A percentile compares a stretch with the other conserved stretches of the same genome.
phyloP scores from a whole-genome alignment of 2,113 vertebrate genomes.

The Tonatia bakeri region DNA sequence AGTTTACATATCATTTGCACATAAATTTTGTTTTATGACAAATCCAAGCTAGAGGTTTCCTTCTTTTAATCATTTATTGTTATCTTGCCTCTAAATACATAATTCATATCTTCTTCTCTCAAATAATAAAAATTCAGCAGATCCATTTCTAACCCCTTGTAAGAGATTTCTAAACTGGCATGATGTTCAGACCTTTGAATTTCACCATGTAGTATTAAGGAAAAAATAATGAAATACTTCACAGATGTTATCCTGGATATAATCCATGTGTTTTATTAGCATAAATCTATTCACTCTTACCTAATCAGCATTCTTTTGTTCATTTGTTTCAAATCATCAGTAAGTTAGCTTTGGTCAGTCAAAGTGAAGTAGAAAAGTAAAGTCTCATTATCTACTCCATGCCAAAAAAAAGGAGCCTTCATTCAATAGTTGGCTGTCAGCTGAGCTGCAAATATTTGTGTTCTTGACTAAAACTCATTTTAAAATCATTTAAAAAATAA shows the following conservation, averaged over 20 bases:
- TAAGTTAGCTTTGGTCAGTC: not conserved
- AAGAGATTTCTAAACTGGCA: slow-evolving; percentile 19
- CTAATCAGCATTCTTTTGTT: slow-evolving; percentile 44
- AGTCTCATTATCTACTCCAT: not conserved
- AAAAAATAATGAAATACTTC: slow-evolving; percentile 56
- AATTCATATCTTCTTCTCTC: slow-evolving; percentile 42
- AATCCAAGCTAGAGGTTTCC: slow-evolving; percentile 24
- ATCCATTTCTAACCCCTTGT: not conserved
- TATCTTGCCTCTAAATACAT: slow-evolving; percentile 30
- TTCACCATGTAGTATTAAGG: slow-evolving; percentile 22
- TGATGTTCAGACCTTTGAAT: not conserved
- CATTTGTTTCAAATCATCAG: slow-evolving; percentile 55
- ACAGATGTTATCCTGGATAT: slow-evolving; percentile 24
- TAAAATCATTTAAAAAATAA: not conserved
- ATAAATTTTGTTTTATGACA: slow-evolving; percentile 70
- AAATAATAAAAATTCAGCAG: slow-evolving; percentile 20
- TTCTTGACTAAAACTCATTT: not conserved
- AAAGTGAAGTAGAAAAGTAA: not conserved
- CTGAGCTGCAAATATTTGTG: not conserved
- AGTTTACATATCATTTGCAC: slow-evolving; percentile 74
- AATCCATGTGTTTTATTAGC: slow-evolving; percentile 33
- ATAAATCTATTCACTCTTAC: slow-evolving; percentile 53
- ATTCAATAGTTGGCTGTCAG: not conserved
- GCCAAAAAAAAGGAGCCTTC: not conserved
- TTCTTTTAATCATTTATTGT: slow-evolving; percentile 40